These are phyloP conservation scores for Antheraea mylitta DNA, from an alignment of 1,140 invertebrate species.

Conservation along the genomic window DNA sequence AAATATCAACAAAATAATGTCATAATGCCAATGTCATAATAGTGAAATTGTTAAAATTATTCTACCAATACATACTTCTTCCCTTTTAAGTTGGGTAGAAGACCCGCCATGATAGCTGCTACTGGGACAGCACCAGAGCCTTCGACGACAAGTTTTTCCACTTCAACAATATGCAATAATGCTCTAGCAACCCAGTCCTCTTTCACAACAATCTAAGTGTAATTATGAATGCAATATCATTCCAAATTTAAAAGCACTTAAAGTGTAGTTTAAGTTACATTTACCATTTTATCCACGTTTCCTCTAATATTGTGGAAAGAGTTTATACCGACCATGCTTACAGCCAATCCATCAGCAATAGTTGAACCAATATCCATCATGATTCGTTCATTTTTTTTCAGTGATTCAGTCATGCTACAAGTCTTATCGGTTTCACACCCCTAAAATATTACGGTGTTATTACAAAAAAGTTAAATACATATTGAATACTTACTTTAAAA, in stretches of 20 bases:
- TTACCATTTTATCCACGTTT: slow-evolving; percentile 88
- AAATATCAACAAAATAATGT: background rate
- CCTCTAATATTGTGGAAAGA: slow-evolving; percentile 86
- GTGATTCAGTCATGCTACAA: slow-evolving; percentile 85
- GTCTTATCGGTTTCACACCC: slow-evolving; percentile 91
- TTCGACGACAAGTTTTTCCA: slow-evolving; percentile 95
- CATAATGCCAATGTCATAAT: too few species aligned
- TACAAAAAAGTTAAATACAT: too few species aligned
- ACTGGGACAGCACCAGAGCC: slow-evolving; percentile 92
- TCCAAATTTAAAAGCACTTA: background rate
- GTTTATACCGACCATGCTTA: slow-evolving; percentile 89
- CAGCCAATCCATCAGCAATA: slow-evolving; percentile 91
- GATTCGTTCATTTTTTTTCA: slow-evolving; percentile 83
- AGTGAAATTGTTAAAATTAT: background rate
- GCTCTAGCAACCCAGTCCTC: slow-evolving; percentile 94
- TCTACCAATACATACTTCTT: slow-evolving; percentile 84
- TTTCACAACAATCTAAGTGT: slow-evolving; percentile 82
- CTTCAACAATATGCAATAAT: slow-evolving; percentile 92
- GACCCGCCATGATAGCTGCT: slow-evolving; percentile 90
- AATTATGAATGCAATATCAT: background rate
- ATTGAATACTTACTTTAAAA: too few species aligned
- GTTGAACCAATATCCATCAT: slow-evolving; percentile 82
- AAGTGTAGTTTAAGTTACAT: background rate
- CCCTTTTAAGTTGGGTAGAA: slow-evolving; percentile 91
- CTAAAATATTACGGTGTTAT: too few species aligned